Evolutionary conservation across 2,888 invertebrate species (phyloP), one percentile per base, ranked within the genome.

Genomic region (Cancer borealis): DNA sequence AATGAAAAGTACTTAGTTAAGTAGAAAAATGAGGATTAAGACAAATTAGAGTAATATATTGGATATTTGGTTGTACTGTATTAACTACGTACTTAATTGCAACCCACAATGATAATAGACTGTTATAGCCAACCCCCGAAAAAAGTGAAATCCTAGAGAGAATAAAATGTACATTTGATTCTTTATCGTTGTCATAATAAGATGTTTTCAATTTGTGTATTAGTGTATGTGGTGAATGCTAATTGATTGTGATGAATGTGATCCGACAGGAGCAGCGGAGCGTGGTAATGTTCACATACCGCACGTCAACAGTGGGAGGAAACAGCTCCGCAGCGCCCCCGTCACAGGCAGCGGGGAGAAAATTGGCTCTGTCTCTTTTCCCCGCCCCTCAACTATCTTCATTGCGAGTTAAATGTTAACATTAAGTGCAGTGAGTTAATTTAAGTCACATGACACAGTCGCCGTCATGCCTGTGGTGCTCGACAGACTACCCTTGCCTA

Each of bases 401-500:
- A 3, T 17, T 39, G 8, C 14, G 84, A 12, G 84, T 84, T 84
- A 30, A n/a, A 84, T 84, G 84, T 30, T 39, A 84, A 17, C 30
- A 10, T 10, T 10, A 14, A 39, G 39, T 39, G 84, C 39, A 39
- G 84, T 39, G 84, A 84, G 84, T 30, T 84, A 30, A 39, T 84
- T 12, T 14, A 12, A 30, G 84, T 30, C n/a, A 39, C 84, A 84
- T 84, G 84, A 84, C 84, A 89, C 46, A 88, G 39, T n/a, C 6
- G 17, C 47, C 60, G 89, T 49, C 84, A 95, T 95, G 95, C 95
- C 95, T 45, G 93, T 97, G 96, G 97, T 98, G 95, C 97, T 98
- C 96, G 98, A 98, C 96, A 97, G 98, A 96, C 97, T 98, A 96
- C 98, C 98, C 96, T 97, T 98, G 97, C 98, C 98, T 95, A 98